These are phyloP conservation scores for Porites divaricata DNA, from an alignment of 92 coral and sea anemone species.

Conservation along the genomic window DNA sequence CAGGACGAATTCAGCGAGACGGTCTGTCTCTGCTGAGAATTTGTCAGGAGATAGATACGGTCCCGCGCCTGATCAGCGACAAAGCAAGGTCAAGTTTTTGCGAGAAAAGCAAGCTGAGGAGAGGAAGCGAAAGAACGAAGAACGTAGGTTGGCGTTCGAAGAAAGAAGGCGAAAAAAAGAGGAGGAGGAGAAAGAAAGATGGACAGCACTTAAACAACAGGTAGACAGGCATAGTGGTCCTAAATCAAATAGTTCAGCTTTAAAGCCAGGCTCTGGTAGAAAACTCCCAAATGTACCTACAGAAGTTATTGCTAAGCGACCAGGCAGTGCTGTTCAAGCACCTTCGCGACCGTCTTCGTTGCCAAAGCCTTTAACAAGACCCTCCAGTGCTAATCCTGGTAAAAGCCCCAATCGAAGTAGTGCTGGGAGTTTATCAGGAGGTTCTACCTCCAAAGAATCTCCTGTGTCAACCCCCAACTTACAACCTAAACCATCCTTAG, in stretches of 20 bases:
- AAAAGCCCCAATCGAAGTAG: constrained; percentile 69
- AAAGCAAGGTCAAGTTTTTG: constrained; percentile 76
- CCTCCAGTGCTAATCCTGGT: constrained; percentile 55
- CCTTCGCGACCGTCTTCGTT: constrained; percentile 68
- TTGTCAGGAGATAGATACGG: constrained; percentile 56
- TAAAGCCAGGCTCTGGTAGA: constrained; percentile 86
- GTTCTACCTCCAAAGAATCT: constrained; percentile 75
- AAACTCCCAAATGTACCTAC: constrained; percentile 85
- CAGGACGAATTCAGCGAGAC: constrained; percentile 45
- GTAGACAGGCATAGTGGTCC: constrained; percentile 50
- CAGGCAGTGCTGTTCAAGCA: constrained; percentile 62
- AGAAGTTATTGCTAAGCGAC: constrained; percentile 68
- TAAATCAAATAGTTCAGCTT: constrained; percentile 15
- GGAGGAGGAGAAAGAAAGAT: constrained; percentile 77
- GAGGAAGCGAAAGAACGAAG: constrained; percentile 83
- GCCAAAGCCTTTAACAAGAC: constrained; percentile 67
- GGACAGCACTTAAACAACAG: constrained; percentile 75
- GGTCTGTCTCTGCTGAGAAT: constrained; percentile 74
- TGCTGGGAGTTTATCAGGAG: constrained; percentile 68
- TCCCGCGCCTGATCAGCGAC: constrained; percentile 67
- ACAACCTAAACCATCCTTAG: constrained; percentile 52
- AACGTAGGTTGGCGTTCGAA: constrained; percentile 89
- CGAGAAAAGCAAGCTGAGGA: constrained; percentile 94
- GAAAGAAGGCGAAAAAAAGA: constrained; percentile 85
- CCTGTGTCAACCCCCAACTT: constrained; percentile 69